Evolutionary conservation across 2,888 invertebrate species (phyloP), one percentile per base, ranked within the genome.

Genomic region (Baronia brevicornis): DNA sequence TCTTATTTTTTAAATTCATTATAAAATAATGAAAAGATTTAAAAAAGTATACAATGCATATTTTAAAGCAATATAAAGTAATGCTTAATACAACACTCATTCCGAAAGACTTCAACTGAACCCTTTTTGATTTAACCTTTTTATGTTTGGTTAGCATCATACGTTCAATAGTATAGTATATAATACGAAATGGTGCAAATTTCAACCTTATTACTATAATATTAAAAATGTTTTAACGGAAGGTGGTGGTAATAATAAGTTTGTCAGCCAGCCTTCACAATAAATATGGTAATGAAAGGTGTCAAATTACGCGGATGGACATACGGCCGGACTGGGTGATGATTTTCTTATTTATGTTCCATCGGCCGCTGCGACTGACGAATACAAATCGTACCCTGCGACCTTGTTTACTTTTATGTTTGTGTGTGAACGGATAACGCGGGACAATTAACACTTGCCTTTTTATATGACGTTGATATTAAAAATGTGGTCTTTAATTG

Each of bases 221-320:
- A 22, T 47, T 48, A 41, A n/a, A n/a, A n/a, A n/a, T 31, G 36
- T 22, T 13, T 9, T 22, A 17, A 14, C 18, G 39, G 38, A 30
- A 17, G 28, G 27, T 9, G 26, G 26, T 14, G 32, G 33, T 13
- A 36, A 33, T 37, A 14, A 13, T 36, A 21, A 31, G 10, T 45
- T 36, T 35, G 38, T 38, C 31, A 44, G 34, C 44, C 28, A 43
- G 46, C 52, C 52, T 64, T 54, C 49, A 73, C 69, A 75, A 80
- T 79, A 78, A 77, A 77, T 78, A 80, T 80, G 79, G 77, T 79
- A 80, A 79, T 80, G 78, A 73, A 75, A 78, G 75, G 78, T 79
- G 78, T 79, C 78, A 80, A 78, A 79, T 78, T 77, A 78, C 72
- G 62, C 60, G 57, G 65, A 65, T 42, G 60, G 68, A 66, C 68